A percentile compares a stretch with the other conserved stretches of the same genome.
phyloP scores from a whole-genome alignment of 2,888 invertebrate genomes.

The Xestia rhomboidea region DNA sequence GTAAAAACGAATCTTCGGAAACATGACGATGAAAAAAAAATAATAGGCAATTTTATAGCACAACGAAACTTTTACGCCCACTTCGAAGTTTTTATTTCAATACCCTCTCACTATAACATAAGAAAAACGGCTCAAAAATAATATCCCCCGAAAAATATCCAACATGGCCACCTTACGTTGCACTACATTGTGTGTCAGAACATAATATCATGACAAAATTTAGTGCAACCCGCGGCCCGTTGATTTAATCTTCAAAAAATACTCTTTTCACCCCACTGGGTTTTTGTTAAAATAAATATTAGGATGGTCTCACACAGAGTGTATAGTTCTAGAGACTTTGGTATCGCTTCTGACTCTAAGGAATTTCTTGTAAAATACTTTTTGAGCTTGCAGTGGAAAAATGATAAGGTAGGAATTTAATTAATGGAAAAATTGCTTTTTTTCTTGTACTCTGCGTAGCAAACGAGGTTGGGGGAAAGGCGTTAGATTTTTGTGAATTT shows the following conservation, averaged over 20 bases:
- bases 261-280: constrained; percentile 14
- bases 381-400: constrained; percentile 11
- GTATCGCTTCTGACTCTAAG: constrained; percentile 7
- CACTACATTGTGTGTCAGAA: constrained; percentile 56
- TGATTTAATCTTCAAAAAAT: constrained; percentile 64
- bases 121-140: not conserved
- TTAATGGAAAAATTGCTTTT: constrained; percentile 20
- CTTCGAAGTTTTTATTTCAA: not conserved
- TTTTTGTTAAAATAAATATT: constrained; percentile 41
- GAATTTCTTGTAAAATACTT: constrained; percentile 25
- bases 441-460: not conserved
- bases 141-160: not conserved
- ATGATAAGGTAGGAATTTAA: constrained; percentile 35
- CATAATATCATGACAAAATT: constrained; percentile 65
- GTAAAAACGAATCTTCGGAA: not conserved
- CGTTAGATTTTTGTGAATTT: constrained; percentile 16
- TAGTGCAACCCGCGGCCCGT: constrained; percentile 50
- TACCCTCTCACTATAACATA: not conserved
- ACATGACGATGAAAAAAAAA: too few relatives aligned
- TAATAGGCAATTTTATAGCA: not conserved
- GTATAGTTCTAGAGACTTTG: constrained; percentile 17
- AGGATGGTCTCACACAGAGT: not conserved
- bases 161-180: constrained; percentile 45
- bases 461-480: not conserved
- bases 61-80: too few relatives aligned